Percentiles rank a stretch among this genome's conserved stretches.
Conservation (phyloP, 2,113 vertebrate species). For the Tonatia bakeri region DNA sequence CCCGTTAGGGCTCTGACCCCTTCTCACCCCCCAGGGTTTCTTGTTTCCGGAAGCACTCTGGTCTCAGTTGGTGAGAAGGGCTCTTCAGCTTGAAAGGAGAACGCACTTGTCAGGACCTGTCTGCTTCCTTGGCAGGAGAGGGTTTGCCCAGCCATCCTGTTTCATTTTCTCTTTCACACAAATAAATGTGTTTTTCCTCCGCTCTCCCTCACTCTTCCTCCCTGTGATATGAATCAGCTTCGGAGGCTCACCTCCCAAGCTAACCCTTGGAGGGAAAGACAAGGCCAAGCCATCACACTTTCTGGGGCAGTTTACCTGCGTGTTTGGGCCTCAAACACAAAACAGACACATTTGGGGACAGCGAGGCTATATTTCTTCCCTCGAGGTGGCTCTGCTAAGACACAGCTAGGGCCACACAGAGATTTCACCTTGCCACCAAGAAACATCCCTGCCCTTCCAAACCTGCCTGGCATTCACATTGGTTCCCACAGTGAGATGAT, state of each 20-base stretch:
- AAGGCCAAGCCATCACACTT: not conserved
- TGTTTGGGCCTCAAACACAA: constrained; percentile 26
- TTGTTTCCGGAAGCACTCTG: not conserved
- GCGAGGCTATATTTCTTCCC: constrained; percentile 24
- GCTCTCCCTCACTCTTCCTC: not conserved
- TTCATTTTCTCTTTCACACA: constrained; percentile 66
- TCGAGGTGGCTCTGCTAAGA: not conserved
- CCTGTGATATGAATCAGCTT: constrained; percentile 32
- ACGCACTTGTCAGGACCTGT: constrained; percentile 26
- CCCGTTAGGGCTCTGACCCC: too few relatives aligned
- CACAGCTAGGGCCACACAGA: not conserved
- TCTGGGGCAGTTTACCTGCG: not conserved
- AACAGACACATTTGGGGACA: constrained; percentile 37
- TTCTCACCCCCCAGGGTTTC: not conserved
- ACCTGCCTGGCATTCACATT: not conserved
- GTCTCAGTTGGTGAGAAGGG: not conserved
- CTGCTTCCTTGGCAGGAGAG: constrained; percentile 11
- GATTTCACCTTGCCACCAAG: not conserved
- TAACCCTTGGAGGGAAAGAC: constrained; percentile 54
- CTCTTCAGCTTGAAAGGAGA: not conserved
- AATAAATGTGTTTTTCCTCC: constrained; percentile 49
- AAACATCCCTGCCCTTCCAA: constrained; percentile 33
- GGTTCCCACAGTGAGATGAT: constrained; percentile 37
- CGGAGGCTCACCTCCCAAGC: constrained; percentile 25
- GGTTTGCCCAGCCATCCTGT: not conserved